These are phyloP conservation scores for Uromys caudimaculatus DNA, from an alignment of 2,797 vertebrate genomes.

Conservation along the genomic window DNA sequence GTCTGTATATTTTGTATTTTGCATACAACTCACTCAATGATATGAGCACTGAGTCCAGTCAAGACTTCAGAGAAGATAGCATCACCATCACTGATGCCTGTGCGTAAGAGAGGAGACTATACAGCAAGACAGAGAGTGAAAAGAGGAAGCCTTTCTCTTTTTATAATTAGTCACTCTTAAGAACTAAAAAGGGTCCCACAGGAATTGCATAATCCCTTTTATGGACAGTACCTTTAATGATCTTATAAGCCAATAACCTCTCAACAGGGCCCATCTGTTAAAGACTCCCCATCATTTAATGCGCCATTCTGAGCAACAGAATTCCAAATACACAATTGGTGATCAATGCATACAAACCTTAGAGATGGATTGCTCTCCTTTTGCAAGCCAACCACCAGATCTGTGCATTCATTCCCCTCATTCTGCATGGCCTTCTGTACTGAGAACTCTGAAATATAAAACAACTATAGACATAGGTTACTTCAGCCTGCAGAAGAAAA, in stretches of 20 bases:
- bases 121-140: neutral
- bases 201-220: neutral
- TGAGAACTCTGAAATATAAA: neutral
- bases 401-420: neutral
- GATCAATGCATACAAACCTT: neutral
- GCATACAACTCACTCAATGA: neutral
- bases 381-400: neutral
- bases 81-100: neutral
- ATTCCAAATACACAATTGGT: neutral
- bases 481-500: neutral
- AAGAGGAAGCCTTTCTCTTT: neutral
- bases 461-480: neutral
- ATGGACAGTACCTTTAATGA: neutral
- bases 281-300: neutral
- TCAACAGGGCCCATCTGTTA: neutral
- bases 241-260: neutral
- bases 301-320: neutral
- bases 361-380: neutral
- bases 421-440: neutral
- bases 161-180: neutral
- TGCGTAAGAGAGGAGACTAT: neutral
- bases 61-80: neutral
- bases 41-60: neutral
- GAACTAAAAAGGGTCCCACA: neutral
- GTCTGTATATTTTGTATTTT: neutral